A percentile compares a stretch with the other conserved stretches of the same genome.
phyloP scores from a whole-genome alignment of 2,888 invertebrate genomes.

The Bembecia ichneumoniformis region DNA sequence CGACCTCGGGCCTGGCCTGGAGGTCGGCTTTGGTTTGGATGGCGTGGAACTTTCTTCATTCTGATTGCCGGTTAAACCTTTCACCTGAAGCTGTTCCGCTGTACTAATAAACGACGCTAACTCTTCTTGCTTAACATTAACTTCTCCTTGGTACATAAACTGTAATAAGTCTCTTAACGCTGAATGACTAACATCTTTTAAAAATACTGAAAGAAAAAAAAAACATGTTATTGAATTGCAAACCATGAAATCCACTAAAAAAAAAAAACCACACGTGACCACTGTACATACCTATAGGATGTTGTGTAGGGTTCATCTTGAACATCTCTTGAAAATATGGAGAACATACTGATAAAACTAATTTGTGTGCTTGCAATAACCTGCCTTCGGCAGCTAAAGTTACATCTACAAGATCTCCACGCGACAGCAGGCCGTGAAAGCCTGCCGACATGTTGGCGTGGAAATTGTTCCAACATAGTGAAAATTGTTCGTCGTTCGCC shows the following conservation, averaged over 20 bases:
- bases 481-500: slow-evolving; percentile 82
- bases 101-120: slow-evolving; percentile 80
- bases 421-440: slow-evolving; percentile 79
- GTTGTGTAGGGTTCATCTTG: slow-evolving; percentile 78
- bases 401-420: slow-evolving; percentile 79
- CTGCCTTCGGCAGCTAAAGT: slow-evolving; percentile 80
- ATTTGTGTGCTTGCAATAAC: slow-evolving; percentile 78
- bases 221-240: slow-evolving; percentile 1
- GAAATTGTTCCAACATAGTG: slow-evolving; percentile 83
- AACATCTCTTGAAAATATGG: slow-evolving; percentile 82
- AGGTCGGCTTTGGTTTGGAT: slow-evolving; percentile 72
- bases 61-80: slow-evolving; percentile 78
- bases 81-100: slow-evolving; percentile 80
- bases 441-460: slow-evolving; percentile 80
- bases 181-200: slow-evolving; percentile 80
- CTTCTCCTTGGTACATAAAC: slow-evolving; percentile 81
- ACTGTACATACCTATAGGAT: slow-evolving; percentile 73
- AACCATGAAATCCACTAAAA: slow-evolving; percentile 1
- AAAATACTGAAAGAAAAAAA: slow-evolving; percentile 70
- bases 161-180: slow-evolving; percentile 79
- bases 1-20: slow-evolving; percentile 76
- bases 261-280: background rate
- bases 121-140: slow-evolving; percentile 80
- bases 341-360: slow-evolving; percentile 81
- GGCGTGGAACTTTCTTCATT: slow-evolving; percentile 72